Percentiles rank a stretch among this genome's conserved stretches.
phyloP scores from a whole-genome alignment of 2,797 vertebrate genomes.

The Parambassis ranga region DNA sequence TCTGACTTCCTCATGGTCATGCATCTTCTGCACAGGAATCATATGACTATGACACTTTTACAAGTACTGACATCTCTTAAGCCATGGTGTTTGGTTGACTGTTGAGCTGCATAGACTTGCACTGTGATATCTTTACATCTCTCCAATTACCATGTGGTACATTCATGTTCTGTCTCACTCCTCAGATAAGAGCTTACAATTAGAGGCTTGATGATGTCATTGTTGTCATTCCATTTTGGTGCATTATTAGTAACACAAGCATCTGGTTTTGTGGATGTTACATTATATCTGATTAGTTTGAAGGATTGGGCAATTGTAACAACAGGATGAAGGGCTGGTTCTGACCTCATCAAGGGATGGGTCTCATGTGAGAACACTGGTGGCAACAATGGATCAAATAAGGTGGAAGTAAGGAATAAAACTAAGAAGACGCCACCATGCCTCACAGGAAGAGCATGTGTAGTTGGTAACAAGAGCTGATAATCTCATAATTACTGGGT shows the following conservation, averaged over 20 bases:
- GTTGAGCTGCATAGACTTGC: not conserved
- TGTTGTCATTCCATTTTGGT: not conserved
- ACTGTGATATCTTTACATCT: not conserved
- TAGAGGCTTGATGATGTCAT: not conserved
- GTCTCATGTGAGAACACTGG: not conserved
- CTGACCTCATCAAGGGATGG: not conserved
- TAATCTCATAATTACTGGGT: too few relatives aligned
- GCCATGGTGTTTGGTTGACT: conserved; percentile 2
- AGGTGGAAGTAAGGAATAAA: too few relatives aligned
- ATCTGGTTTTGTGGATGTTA: not conserved
- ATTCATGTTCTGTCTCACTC: not conserved
- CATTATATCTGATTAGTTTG: conserved; percentile 17
- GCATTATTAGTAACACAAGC: not conserved
- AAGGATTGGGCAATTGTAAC: not conserved
- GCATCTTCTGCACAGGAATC: not conserved
- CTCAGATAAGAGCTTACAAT: conserved; percentile 1
- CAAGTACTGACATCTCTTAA: not conserved
- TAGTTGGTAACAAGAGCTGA: too few relatives aligned
- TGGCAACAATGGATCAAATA: not conserved
- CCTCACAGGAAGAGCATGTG: too few relatives aligned
- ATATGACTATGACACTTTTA: conserved; percentile 20
- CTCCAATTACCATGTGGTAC: not conserved
- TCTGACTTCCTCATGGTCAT: conserved; percentile 19
- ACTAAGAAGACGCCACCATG: too few relatives aligned
- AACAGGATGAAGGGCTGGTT: not conserved